Base-by-base conservation (phyloP, 1,140 invertebrate genomes). In the Drosophila azteca region DNA sequence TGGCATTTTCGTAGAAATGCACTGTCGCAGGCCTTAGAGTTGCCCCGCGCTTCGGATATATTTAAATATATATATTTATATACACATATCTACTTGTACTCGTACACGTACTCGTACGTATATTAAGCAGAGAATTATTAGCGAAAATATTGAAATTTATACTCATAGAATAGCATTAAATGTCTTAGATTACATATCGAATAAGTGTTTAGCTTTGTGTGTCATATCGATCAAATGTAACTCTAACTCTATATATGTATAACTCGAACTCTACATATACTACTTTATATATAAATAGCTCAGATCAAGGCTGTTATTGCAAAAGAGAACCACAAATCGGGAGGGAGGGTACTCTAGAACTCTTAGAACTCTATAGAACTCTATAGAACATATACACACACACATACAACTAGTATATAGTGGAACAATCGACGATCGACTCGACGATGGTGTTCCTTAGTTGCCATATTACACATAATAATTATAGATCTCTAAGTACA, bases 151-250 rank as follows among this genome's bases (percentile, higher is more conserved):
- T 69, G 20, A 55, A 62, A 44, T 46, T 48, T 58, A 75, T 75
- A 76, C 35, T 68, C 64, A 17, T 77, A 77, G 73, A 41, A 48
- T 87, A 88, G 82, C 51, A 46, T 60, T 87, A 75, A 84, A 87
- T 87, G 82, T 85, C 62, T 83, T 87, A 87, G 80, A 41, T 50
- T 43, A 69, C 69, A 69, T 61, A 58, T 66, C 35, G 69, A 76
- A 79, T 83, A 87, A 87, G 82, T 87, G 82, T 87, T 87, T 87
- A 87, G 82, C 58, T 66, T 82, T 87, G 83, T 88, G 83, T 80
- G 62, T 58, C 61, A 61, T 65, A 70, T 64, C 77, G 44, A 53
- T 54, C 45, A 52, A 77, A 48, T 76, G 73, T 77, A 77, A 77
- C 64, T 76, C 57, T 58, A 78, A 79, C 59, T 71, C 55, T 75